Evolutionary conservation across 2,113 vertebrate genomes (phyloP).

Genomic region (Phalacrocorax aristotelis): DNA sequence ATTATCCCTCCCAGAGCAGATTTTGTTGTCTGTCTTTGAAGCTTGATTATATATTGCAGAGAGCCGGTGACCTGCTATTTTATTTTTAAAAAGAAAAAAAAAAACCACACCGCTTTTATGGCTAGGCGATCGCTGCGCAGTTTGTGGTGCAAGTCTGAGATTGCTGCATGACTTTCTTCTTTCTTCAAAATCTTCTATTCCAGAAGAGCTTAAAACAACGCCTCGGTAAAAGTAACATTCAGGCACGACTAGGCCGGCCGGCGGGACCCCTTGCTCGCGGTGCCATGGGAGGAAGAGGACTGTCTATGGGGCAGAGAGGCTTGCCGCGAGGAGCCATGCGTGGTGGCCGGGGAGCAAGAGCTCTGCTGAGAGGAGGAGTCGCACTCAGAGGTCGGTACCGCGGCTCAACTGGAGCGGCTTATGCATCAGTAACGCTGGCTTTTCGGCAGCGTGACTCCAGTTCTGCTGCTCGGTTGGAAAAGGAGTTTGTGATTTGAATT

Average conservation of each 20-base stretch:
- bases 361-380: slow-evolving; percentile 84
- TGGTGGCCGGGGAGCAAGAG: slow-evolving; percentile 81
- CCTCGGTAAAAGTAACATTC: slow-evolving; percentile 96
- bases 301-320: slow-evolving; percentile 84
- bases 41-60: neutral
- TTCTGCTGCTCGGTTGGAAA: neutral
- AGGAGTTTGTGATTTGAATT: neutral
- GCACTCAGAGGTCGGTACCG: slow-evolving; percentile 82
- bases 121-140: rapidly evolving
- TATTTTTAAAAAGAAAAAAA: neutral
- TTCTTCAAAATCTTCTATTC: slow-evolving; percentile 64
- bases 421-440: rapidly evolving
- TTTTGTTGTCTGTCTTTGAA: neutral
- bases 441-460: rapidly evolving
- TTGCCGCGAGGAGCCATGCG: slow-evolving; percentile 83
- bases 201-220: slow-evolving; percentile 95
- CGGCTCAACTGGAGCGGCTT: too few relatives aligned
- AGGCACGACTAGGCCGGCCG: slow-evolving; percentile 92
- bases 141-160: neutral
- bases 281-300: slow-evolving; percentile 78
- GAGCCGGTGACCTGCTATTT: neutral
- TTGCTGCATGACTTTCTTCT: slow-evolving; percentile 41
- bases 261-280: slow-evolving; percentile 83
- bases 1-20: neutral
- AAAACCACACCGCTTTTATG: rapidly evolving